Evolutionary conservation across 37 sponge, comb jelly and placozoan species (phyloP).

Genomic region (Sycon ciliatum): DNA sequence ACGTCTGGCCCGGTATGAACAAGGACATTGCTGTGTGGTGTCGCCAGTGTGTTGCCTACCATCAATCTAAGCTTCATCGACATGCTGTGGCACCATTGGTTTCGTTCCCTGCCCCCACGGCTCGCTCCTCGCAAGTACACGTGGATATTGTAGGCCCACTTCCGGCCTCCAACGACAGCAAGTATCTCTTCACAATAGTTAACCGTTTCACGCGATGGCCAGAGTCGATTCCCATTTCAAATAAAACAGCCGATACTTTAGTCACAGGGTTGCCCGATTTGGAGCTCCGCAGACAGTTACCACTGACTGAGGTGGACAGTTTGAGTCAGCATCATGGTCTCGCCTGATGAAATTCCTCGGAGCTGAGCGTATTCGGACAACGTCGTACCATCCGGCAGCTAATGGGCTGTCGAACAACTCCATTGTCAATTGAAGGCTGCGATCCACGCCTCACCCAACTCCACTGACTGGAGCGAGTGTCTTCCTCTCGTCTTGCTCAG

Average conservation of each 20-base stretch:
- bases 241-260: too few relatives aligned
- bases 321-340: neutral
- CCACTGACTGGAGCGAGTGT: too few relatives aligned
- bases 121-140: neutral
- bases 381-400: constrained; percentile 13
- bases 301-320: neutral
- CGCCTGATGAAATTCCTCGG: neutral
- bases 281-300: neutral
- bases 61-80: too few relatives aligned
- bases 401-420: neutral
- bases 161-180: neutral
- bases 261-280: neutral
- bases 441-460: too few relatives aligned
- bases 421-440: too few relatives aligned
- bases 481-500: too few relatives aligned
- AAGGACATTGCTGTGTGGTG: too few relatives aligned
- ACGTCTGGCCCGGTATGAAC: too few relatives aligned
- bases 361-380: neutral
- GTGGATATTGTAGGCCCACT: neutral
- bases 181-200: neutral
- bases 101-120: neutral
- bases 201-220: too few relatives aligned
- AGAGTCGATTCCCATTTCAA: too few relatives aligned
- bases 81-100: too few relatives aligned
- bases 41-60: too few relatives aligned